Base-by-base conservation (phyloP, 2,797 vertebrate species). In the Sebastolobus alascanus region DNA sequence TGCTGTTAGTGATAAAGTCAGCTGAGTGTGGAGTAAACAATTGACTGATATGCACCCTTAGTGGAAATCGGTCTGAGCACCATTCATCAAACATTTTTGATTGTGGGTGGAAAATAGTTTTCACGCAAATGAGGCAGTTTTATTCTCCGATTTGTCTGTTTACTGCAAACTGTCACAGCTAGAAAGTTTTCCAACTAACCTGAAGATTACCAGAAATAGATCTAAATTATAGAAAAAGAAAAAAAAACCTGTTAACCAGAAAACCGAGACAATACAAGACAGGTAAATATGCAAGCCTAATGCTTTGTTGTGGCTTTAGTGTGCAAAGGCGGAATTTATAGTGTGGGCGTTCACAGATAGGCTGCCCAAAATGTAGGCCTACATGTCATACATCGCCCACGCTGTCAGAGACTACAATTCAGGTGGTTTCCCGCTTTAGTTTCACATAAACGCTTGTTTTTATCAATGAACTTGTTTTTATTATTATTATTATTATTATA, bases 311-410 rank as follows among this genome's bases (percentile, higher is more conserved):
- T 90, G 93, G 86, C 88, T 95, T 93, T 73, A 72, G 72, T 78
- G 90, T 88, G 82, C 55, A 75, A 73, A 66, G 65, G 73, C 82
- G 61, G 84, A 84, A 80, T 87, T 84, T 83, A 75, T 84, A 80
- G 84, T 72, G 88, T 86, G 81, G 89, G 87, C 59, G 93, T 86
- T 96, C 92, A 93, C 93, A 93, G 89, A 94, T 95, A 87, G 75
- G 77, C 65, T 69, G 80, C 84, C 77, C 73, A 75, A 82, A 83
- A 89, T 85, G 67, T 85, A 84, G 83, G 87, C 75, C 78, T 82
- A 56, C 55, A 54, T 80, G 72, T 89, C 79, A 81, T 63, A 63
- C 72, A 64, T 71, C 63, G 70, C 88, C 92, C 84, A 89, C 85
- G 68, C 82, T 74, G 66, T 60, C 46, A 79, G 56, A 83, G 60